phyloP scores from a whole-genome alignment of 2,113 vertebrate genomes.

The Meleagris gallopavo region DNA sequence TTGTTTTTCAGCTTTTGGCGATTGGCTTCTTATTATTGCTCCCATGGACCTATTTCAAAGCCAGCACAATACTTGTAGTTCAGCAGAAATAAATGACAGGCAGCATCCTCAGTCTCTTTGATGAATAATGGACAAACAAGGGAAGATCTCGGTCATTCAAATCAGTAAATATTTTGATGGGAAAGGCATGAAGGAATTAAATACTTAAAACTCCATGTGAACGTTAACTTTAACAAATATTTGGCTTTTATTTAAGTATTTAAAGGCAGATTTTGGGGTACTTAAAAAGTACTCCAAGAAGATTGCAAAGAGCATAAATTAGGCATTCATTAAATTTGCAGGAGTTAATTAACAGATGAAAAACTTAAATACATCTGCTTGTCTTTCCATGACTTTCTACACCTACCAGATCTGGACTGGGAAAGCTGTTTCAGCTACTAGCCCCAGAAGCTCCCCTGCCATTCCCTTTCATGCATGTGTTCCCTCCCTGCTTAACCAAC shows the following conservation, averaged over 20 bases:
- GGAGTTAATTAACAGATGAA: background rate
- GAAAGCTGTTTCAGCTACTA: background rate
- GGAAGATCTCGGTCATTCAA: constrained; percentile 41
- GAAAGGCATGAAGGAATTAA: constrained; percentile 40
- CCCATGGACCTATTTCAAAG: constrained; percentile 69
- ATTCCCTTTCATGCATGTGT: background rate
- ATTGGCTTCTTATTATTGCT: constrained; percentile 60
- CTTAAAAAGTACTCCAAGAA: background rate
- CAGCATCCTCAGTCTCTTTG: constrained; percentile 19
- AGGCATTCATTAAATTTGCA: background rate
- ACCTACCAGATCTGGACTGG: background rate
- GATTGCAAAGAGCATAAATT: background rate
- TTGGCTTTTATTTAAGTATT: background rate
- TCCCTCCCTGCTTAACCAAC: background rate
- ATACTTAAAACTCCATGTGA: background rate
- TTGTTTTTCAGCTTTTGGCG: constrained; percentile 67
- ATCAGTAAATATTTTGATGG: constrained; percentile 31
- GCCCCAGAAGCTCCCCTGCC: background rate
- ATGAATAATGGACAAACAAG: constrained; percentile 73
- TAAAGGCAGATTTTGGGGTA: background rate
- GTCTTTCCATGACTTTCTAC: background rate
- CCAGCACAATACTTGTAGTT: constrained; percentile 25
- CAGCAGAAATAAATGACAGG: constrained; percentile 66
- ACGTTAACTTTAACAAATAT: background rate
- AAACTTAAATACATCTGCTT: background rate